Conservation (phyloP, 1,140 invertebrate species). For the Antheraea mylitta region DNA sequence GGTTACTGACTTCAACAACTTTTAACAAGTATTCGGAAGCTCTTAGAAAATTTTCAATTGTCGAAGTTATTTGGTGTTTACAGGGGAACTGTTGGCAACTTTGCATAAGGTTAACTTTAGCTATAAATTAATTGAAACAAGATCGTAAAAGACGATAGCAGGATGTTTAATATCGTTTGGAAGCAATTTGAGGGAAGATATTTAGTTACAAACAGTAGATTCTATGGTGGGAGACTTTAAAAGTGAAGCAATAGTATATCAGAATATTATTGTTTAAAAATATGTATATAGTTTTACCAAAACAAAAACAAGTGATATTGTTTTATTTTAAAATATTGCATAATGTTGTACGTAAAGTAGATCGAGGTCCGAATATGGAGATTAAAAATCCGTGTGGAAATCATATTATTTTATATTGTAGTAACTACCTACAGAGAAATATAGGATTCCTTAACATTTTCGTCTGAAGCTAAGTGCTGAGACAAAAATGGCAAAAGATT, state of each 20-base stretch:
- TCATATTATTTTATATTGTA: too few relatives aligned
- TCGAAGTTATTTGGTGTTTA: conserved; percentile 3
- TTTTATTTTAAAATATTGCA: too few relatives aligned
- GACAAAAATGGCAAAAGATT: too few relatives aligned
- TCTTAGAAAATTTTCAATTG: conserved; percentile 1
- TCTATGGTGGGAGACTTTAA: too few relatives aligned
- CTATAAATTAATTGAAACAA: conserved; percentile 27
- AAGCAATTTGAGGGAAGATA: background rate
- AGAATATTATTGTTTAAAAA: background rate
- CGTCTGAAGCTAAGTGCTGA: too few relatives aligned
- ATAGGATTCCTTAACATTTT: too few relatives aligned
- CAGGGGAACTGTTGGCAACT: conserved; percentile 13
- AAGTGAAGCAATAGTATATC: background rate
- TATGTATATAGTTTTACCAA: too few relatives aligned
- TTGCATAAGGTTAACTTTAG: conserved; percentile 27
- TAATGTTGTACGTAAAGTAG: too few relatives aligned
- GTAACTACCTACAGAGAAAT: too few relatives aligned
- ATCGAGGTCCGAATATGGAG: too few relatives aligned
- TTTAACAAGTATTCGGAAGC: background rate
- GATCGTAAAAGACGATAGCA: conserved; percentile 7
- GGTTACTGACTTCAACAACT: background rate
- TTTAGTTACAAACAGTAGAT: background rate
- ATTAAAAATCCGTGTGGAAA: too few relatives aligned
- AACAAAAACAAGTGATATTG: too few relatives aligned
- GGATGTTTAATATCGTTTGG: background rate